These are phyloP conservation scores for Pseudorhombus dupliciocellatus DNA, from an alignment of 2,113 vertebrate species.

Conservation along the genomic window DNA sequence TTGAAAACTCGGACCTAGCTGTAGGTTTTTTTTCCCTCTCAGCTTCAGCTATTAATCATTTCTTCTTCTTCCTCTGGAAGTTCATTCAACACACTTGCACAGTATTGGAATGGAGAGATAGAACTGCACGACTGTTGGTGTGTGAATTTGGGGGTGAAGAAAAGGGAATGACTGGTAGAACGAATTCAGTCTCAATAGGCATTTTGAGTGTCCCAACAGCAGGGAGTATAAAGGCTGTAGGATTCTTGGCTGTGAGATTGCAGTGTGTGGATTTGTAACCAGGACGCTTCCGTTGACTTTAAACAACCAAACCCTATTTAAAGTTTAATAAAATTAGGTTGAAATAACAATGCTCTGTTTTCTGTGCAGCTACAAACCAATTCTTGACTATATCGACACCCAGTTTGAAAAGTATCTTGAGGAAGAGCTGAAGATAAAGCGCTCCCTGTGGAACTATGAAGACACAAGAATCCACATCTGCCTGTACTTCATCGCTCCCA, in stretches of 20 bases:
- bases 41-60: slow-evolving; percentile 18
- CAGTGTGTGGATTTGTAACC: slow-evolving; percentile 30
- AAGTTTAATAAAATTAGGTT: slow-evolving; percentile 1
- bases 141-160: slow-evolving; percentile 28
- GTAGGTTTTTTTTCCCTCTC: neutral
- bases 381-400: slow-evolving; percentile 94
- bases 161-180: slow-evolving; percentile 50
- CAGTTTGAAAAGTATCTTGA: slow-evolving; percentile 97
- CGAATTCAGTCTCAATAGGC: slow-evolving; percentile 48
- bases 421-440: slow-evolving; percentile 95
- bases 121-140: slow-evolving; percentile 28
- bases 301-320: neutral
- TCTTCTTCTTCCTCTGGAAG: neutral
- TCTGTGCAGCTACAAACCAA: slow-evolving; percentile 92
- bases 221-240: slow-evolving; percentile 21
- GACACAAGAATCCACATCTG: slow-evolving; percentile 95
- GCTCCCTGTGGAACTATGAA: slow-evolving; percentile 90
- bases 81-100: slow-evolving; percentile 28
- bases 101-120: slow-evolving; percentile 8
- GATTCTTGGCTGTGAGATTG: slow-evolving; percentile 25
- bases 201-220: slow-evolving; percentile 33
- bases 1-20: neutral
- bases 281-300: slow-evolving; percentile 18
- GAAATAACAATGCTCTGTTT: neutral
- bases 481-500: slow-evolving; percentile 96